These are phyloP conservation scores for Eucriotettix oculatus DNA, from an alignment of 2,888 invertebrate genomes.

Conservation along the genomic window DNA sequence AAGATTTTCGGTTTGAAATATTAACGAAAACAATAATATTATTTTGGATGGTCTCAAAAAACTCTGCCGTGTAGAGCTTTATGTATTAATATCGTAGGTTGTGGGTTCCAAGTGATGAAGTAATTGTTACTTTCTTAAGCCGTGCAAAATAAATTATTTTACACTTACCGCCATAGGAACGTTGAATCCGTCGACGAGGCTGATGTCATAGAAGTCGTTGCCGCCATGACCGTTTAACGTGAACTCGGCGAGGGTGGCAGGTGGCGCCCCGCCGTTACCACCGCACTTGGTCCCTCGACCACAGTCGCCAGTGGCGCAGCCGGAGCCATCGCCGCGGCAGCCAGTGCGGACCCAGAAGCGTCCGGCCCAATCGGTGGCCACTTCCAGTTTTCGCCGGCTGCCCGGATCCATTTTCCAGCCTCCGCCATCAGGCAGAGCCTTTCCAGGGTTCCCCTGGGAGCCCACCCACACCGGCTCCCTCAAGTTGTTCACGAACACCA, in stretches of 20 bases:
- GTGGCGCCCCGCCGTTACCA: constrained; percentile 28
- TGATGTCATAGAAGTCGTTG: constrained; percentile 31
- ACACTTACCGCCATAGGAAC: constrained; percentile 20
- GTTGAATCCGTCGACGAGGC: constrained; percentile 33
- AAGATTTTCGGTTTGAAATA: too few species aligned
- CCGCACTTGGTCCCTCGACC: constrained; percentile 25
- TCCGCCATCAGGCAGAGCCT: background rate
- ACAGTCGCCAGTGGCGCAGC: constrained; percentile 26
- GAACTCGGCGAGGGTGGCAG: constrained; percentile 28
- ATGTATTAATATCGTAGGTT: too few species aligned
- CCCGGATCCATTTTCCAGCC: constrained; percentile 3
- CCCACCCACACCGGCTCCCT: constrained; percentile 5
- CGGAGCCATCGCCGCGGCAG: constrained; percentile 18
- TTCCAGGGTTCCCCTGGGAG: constrained; percentile 3
- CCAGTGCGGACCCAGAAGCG: constrained; percentile 29
- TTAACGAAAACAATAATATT: too few species aligned
- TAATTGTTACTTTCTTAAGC: too few species aligned
- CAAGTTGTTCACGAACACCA: constrained; percentile 1
- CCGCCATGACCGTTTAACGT: constrained; percentile 23
- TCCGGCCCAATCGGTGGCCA: constrained; percentile 24
- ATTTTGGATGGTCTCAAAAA: too few species aligned
- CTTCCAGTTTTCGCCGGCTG: background rate
- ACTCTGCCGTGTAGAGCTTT: too few species aligned
- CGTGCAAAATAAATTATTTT: too few species aligned
- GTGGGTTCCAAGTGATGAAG: too few species aligned